Evolutionary conservation across 2,888 invertebrate genomes (phyloP).

Genomic region (Agrotis exclamationis): DNA sequence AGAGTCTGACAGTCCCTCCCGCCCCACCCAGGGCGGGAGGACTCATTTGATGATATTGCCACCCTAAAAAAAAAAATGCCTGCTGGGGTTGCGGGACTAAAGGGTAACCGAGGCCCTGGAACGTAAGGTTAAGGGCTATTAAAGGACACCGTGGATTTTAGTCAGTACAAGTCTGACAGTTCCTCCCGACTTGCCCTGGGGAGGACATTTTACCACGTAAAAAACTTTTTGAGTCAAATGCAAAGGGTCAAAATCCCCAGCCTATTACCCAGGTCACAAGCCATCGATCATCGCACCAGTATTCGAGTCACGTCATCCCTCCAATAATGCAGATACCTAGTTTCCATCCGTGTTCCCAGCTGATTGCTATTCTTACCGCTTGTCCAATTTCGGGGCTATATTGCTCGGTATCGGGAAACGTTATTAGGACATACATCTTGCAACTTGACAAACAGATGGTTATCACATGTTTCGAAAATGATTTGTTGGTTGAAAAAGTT

Average conservation of each 20-base stretch:
- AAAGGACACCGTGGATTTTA: too few relatives aligned
- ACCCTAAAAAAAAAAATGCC: too few relatives aligned
- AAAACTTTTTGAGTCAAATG: neutral
- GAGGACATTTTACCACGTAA: too few relatives aligned
- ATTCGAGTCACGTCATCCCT: constrained; percentile 73
- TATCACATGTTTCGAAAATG: constrained; percentile 62
- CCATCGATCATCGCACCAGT: constrained; percentile 59
- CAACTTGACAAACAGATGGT: constrained; percentile 63
- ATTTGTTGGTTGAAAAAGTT: constrained; percentile 50
- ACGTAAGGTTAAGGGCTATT: too few relatives aligned
- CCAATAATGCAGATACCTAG: constrained; percentile 76
- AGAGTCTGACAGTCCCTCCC: too few relatives aligned
- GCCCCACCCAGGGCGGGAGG: too few relatives aligned
- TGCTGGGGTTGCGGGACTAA: too few relatives aligned
- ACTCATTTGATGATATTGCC: too few relatives aligned
- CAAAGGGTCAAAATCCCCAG: constrained; percentile 9
- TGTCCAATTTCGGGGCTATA: constrained; percentile 76
- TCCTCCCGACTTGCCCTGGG: too few relatives aligned
- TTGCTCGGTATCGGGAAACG: constrained; percentile 67
- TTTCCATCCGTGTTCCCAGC: constrained; percentile 68
- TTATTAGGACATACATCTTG: constrained; percentile 68
- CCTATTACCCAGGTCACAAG: constrained; percentile 56
- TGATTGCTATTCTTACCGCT: constrained; percentile 82
- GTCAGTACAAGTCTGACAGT: too few relatives aligned
- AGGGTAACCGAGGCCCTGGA: too few relatives aligned